These are phyloP conservation scores for Penaeus japonicus DNA, from an alignment of 1,140 invertebrate species.

Conservation along the genomic window DNA sequence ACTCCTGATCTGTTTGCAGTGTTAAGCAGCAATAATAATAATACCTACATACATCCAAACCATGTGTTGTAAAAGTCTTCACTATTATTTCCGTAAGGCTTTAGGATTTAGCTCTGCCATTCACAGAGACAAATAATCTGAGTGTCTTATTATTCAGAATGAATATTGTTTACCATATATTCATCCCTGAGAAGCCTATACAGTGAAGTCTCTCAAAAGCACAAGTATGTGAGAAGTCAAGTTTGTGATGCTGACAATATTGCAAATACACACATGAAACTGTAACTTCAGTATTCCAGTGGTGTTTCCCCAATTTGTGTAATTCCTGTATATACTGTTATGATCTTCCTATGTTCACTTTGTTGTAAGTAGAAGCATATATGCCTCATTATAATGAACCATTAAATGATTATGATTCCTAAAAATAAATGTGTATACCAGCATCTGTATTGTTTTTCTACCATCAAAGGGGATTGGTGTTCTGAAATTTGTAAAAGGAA, in stretches of 20 bases:
- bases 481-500: neutral
- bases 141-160: conserved; percentile 29
- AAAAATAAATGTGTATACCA: conserved; percentile 55
- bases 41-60: conserved; percentile 10
- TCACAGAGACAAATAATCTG: conserved; percentile 18
- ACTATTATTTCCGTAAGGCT: conserved; percentile 24
- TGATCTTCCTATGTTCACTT: conserved; percentile 51
- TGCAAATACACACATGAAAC: conserved; percentile 11
- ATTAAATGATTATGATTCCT: conserved; percentile 50
- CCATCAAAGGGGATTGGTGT: neutral
- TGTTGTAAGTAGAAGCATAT: conserved; percentile 55
- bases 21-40: conserved; percentile 49
- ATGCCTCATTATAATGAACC: conserved; percentile 40
- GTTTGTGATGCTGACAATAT: conserved; percentile 22
- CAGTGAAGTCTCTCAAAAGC: conserved; percentile 15
- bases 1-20: conserved; percentile 23
- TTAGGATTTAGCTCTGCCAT: conserved; percentile 15
- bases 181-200: neutral
- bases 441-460: neutral
- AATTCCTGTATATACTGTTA: conserved; percentile 54
- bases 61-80: conserved; percentile 30
- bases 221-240: conserved; percentile 37
- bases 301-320: conserved; percentile 29
- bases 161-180: neutral
- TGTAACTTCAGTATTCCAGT: conserved; percentile 48